Percentiles rank a stretch among this genome's conserved stretches.
Evolutionary conservation across 2,888 invertebrate species (phyloP).

Genomic region (Pristionchus japonicus): DNA sequence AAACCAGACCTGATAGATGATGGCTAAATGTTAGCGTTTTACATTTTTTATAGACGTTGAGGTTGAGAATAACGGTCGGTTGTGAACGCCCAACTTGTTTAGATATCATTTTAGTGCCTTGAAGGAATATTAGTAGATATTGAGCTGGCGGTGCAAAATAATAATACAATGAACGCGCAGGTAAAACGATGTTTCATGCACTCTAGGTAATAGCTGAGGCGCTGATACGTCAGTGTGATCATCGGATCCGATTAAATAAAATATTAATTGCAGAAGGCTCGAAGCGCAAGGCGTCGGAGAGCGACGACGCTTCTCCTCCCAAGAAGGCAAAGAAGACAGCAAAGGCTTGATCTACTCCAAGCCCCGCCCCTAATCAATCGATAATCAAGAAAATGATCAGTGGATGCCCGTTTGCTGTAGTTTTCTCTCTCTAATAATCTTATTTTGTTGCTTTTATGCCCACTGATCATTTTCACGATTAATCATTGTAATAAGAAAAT

Average conservation of each 20-base stretch:
- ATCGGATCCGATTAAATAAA: not conserved
- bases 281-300: slow-evolving; percentile 43
- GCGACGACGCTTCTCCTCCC: slow-evolving; percentile 42
- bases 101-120: too few species aligned
- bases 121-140: too few species aligned
- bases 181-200: too few species aligned
- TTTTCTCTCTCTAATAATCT: not conserved
- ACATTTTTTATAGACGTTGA: too few species aligned
- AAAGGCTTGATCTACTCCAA: not conserved
- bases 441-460: not conserved
- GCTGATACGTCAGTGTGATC: not conserved
- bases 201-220: too few species aligned
- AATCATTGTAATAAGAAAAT: slow-evolving; percentile 24
- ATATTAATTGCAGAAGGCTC: slow-evolving; percentile 17
- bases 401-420: not conserved
- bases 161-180: too few species aligned
- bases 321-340: slow-evolving; percentile 32
- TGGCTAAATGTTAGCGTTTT: too few species aligned
- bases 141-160: too few species aligned
- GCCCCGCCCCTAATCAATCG: not conserved
- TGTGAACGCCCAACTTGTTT: too few species aligned
- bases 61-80: too few species aligned
- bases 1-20: too few species aligned
- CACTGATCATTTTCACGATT: not conserved
- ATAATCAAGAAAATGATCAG: slow-evolving; percentile 16